These are phyloP conservation scores for Ellobius talpinus DNA, from an alignment of 2,113 vertebrate genomes.

Conservation along the genomic window DNA sequence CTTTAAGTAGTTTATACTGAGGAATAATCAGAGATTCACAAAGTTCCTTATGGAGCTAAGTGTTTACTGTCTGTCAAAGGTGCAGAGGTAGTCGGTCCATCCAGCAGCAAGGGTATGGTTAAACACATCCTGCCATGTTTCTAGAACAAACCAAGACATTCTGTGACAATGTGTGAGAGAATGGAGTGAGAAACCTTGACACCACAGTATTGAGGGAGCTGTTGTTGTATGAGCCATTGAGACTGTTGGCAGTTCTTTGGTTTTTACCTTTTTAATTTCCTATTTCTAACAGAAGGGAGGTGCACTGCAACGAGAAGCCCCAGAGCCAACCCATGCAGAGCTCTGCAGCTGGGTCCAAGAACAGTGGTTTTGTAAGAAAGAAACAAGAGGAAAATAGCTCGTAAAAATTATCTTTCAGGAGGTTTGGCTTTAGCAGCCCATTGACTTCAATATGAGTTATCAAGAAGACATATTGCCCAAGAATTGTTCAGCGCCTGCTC, in stretches of 20 bases:
- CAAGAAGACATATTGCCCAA: neutral
- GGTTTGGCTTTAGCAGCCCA: neutral
- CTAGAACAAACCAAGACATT: neutral
- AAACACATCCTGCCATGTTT: neutral
- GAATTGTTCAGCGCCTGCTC: fast-evolving
- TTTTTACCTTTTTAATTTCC: neutral
- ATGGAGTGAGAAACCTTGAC: neutral
- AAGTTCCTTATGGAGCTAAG: neutral
- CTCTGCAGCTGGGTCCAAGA: neutral
- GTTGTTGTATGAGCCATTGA: neutral
- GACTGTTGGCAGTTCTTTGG: neutral
- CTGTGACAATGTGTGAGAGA: neutral
- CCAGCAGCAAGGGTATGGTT: neutral
- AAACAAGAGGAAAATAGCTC: neutral
- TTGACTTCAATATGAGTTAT: neutral
- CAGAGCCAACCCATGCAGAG: fast-evolving
- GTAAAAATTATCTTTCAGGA: neutral
- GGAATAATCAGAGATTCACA: neutral
- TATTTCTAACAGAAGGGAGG: neutral
- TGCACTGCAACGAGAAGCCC: neutral
- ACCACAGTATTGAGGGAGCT: too few relatives aligned
- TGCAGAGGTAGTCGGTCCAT: neutral
- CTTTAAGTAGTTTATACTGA: neutral
- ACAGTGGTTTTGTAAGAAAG: neutral
- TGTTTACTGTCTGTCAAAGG: neutral